Evolutionary conservation across 2,113 vertebrate genomes (phyloP).

Genomic region (Thinocorus orbignyianus): DNA sequence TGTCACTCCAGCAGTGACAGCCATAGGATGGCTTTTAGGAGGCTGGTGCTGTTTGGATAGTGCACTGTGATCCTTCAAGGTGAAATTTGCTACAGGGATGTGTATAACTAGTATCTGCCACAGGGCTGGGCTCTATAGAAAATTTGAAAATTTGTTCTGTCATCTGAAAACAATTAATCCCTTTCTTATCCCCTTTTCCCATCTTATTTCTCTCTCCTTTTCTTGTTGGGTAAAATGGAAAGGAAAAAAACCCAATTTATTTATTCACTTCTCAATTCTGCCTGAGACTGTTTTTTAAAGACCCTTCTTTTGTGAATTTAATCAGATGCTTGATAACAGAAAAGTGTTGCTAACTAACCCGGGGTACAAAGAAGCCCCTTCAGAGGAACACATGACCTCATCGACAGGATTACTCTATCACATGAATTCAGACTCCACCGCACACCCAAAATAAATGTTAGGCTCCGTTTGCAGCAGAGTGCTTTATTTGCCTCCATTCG

Average conservation of each 20-base stretch:
- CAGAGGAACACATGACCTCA: conserved; percentile 60
- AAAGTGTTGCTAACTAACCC: conserved; percentile 58
- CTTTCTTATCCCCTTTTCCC: not conserved
- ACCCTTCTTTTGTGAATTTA: conserved; percentile 44
- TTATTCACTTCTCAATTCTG: conserved; percentile 30
- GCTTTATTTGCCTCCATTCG: not conserved
- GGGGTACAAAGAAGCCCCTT: conserved; percentile 48
- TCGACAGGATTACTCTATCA: conserved; percentile 25
- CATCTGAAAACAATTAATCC: not conserved
- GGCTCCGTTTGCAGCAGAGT: not conserved
- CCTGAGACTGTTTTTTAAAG: conserved; percentile 6
- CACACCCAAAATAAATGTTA: conserved; percentile 11
- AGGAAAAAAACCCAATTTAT: not conserved
- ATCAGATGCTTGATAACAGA: conserved; percentile 63
- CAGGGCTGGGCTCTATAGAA: not conserved
- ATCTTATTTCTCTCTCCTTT: not conserved
- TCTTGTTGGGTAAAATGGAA: not conserved
- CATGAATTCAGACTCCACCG: conserved; percentile 36
- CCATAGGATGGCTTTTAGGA: not conserved
- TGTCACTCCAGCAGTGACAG: no score
- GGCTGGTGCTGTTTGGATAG: not conserved
- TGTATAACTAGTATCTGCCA: not conserved
- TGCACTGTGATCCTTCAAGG: not conserved
- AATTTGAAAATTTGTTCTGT: not conserved
- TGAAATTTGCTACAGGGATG: not conserved